Conservation (phyloP, 2,113 vertebrate genomes). For the Cryptotis parvus region DNA sequence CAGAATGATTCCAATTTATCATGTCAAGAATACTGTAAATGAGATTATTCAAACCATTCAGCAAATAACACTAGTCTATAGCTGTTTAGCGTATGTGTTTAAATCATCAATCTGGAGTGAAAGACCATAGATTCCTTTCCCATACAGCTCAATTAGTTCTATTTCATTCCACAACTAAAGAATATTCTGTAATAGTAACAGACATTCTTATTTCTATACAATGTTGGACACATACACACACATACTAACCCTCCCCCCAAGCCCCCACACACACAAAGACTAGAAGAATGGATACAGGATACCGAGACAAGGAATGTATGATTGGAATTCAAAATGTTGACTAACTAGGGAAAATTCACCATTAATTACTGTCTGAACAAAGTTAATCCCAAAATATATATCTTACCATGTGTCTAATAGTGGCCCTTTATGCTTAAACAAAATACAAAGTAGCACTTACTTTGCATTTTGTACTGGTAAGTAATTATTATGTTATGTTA, state of each 20-base stretch:
- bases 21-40: conserved; percentile 36
- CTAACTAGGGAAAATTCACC: not conserved
- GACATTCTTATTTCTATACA: not conserved
- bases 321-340: not conserved
- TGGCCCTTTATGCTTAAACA: not conserved
- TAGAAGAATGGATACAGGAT: not conserved
- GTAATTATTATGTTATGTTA: not conserved
- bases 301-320: not conserved
- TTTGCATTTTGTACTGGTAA: not conserved
- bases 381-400: not conserved
- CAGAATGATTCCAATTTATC: conserved; percentile 2
- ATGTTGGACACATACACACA: not conserved
- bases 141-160: not conserved
- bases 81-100: conserved; percentile 8
- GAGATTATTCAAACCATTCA: conserved; percentile 1
- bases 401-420: not conserved
- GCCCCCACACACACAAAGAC: not conserved
- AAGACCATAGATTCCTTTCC: not conserved
- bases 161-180: conserved; percentile 2
- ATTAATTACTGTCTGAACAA: not conserved
- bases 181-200: not conserved
- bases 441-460: not conserved
- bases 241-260: not conserved
- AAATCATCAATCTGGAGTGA: not conserved
- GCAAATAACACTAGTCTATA: not conserved